phyloP scores from a whole-genome alignment of 2,113 vertebrate species.

The Tragelaphus strepsiceros region DNA sequence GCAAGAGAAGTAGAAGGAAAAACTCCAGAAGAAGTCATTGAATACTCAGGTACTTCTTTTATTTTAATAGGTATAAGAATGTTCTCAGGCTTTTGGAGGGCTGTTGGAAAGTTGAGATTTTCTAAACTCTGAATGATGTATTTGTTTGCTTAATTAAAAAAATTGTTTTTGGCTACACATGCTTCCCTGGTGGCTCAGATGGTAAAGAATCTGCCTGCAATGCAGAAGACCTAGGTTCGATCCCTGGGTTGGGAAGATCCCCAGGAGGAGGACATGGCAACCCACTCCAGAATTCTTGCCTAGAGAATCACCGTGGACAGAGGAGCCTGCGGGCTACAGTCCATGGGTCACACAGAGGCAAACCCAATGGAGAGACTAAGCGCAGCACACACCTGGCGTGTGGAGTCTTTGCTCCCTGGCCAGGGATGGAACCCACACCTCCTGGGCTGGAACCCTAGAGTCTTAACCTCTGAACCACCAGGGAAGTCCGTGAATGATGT shows the following conservation, averaged over 20 bases:
- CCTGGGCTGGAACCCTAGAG: background rate
- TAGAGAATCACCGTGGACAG: background rate
- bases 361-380: fast-evolving
- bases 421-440: background rate
- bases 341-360: background rate
- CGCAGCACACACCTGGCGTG: fast-evolving
- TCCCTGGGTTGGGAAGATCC: background rate
- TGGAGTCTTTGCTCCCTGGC: background rate
- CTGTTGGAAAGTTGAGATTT: background rate
- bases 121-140: background rate
- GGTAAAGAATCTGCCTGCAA: background rate
- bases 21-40: slow-evolving; percentile 98
- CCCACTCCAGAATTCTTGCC: background rate
- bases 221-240: background rate
- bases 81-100: background rate
- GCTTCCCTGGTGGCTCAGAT: background rate
- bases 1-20: slow-evolving; percentile 98
- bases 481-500: background rate
- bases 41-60: slow-evolving; percentile 92
- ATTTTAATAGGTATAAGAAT: background rate
- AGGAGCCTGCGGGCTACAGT: background rate
- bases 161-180: background rate
- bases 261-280: background rate
- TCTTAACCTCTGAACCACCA: background rate
- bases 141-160: background rate